These are phyloP conservation scores for Sipunculus nudus DNA, from an alignment of 2,888 invertebrate species.

Conservation along the genomic window DNA sequence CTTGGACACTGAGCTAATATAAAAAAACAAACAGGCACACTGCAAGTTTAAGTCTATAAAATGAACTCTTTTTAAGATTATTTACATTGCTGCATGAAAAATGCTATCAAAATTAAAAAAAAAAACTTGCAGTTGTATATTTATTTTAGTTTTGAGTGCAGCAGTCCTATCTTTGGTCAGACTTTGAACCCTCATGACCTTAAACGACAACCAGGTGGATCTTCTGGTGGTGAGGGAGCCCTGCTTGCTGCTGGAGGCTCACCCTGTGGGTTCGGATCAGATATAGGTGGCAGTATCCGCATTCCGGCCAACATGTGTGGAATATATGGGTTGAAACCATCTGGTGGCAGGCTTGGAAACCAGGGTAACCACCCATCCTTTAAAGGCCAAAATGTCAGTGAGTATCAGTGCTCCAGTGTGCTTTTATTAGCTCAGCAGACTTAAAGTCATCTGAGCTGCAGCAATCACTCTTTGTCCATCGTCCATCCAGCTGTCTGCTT, in stretches of 20 bases:
- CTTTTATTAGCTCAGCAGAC: too few relatives aligned
- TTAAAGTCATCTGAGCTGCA: too few relatives aligned
- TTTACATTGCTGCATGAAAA: too few relatives aligned
- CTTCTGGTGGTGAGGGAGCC: slow-evolving; percentile 67
- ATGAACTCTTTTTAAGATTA: too few relatives aligned
- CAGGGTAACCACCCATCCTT: slow-evolving; percentile 18
- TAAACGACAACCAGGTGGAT: slow-evolving; percentile 66
- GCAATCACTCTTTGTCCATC: too few relatives aligned
- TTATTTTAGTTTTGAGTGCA: slow-evolving; percentile 32
- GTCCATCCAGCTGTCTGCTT: too few relatives aligned
- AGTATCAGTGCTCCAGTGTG: not conserved
- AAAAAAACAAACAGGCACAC: too few relatives aligned
- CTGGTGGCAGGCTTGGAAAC: slow-evolving; percentile 61
- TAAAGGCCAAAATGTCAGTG: slow-evolving; percentile 5
- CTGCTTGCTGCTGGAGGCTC: slow-evolving; percentile 67
- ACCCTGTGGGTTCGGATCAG: slow-evolving; percentile 65
- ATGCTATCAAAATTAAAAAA: too few relatives aligned
- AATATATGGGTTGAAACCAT: slow-evolving; percentile 67
- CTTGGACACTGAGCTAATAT: too few relatives aligned
- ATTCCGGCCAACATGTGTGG: slow-evolving; percentile 69
- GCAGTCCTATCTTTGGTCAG: slow-evolving; percentile 50
- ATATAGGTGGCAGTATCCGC: slow-evolving; percentile 69
- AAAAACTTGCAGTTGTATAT: too few relatives aligned
- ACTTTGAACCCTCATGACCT: slow-evolving; percentile 66
- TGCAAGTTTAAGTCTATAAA: too few relatives aligned